Percentiles rank a stretch among this genome's conserved stretches.
Conservation (phyloP, 2,113 vertebrate genomes). For the Scartelaos histophorus region DNA sequence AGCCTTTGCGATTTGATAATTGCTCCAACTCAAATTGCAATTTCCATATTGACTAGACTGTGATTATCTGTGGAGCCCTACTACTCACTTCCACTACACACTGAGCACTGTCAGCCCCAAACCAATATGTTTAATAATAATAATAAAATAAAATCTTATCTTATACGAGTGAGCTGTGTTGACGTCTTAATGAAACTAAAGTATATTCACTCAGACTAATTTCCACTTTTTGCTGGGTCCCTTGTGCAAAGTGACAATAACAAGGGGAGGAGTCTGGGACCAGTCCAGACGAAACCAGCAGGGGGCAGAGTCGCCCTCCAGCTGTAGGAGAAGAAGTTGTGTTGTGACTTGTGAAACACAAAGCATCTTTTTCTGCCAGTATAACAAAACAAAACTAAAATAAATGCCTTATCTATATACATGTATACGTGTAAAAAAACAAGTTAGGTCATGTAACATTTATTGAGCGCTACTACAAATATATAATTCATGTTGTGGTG, state of each 20-base stretch:
- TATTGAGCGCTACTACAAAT: not conserved
- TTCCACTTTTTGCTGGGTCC: too few relatives aligned
- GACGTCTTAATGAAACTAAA: too few relatives aligned
- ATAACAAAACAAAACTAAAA: not conserved
- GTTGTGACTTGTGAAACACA: not conserved
- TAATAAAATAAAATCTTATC: too few relatives aligned
- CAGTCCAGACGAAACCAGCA: not conserved
- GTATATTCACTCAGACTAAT: too few relatives aligned
- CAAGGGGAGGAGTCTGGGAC: not conserved
- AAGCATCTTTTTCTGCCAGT: not conserved
- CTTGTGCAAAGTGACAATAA: not conserved
- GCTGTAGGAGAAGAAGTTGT: not conserved
- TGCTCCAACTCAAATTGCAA: too few relatives aligned
- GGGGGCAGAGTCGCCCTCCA: not conserved
- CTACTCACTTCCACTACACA: too few relatives aligned
- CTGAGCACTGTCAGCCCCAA: not conserved
- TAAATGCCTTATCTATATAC: not conserved
- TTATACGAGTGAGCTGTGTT: not conserved
- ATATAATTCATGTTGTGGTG: not conserved
- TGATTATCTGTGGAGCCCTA: too few relatives aligned
- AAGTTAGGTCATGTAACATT: not conserved
- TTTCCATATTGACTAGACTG: too few relatives aligned
- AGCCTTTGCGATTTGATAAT: too few relatives aligned
- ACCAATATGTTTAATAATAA: not conserved
- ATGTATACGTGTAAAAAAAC: not conserved